phyloP scores from a whole-genome alignment of 2,888 invertebrate genomes.

The Eupithecia abbreviata region DNA sequence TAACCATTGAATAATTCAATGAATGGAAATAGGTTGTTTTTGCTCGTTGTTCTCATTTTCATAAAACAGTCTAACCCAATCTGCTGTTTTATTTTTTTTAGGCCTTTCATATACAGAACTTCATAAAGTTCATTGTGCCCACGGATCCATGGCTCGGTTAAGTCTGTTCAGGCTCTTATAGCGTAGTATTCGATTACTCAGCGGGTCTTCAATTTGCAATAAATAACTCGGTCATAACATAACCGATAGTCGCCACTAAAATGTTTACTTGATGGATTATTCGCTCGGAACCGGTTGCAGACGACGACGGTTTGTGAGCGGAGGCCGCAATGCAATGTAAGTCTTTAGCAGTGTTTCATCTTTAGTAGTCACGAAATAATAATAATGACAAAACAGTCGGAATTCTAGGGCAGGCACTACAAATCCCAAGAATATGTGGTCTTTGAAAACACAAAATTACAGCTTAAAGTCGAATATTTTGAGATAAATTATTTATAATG shows the following conservation, averaged over 20 bases:
- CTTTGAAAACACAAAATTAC: neutral
- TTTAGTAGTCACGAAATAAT: neutral
- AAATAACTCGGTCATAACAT: conserved; percentile 40
- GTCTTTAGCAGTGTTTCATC: conserved; percentile 31
- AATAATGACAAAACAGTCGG: neutral
- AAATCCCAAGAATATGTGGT: neutral
- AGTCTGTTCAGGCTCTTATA: conserved; percentile 15
- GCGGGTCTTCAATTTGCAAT: conserved; percentile 34
- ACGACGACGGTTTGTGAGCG: conserved; percentile 38
- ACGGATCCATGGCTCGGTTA: conserved; percentile 24
- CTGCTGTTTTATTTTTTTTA: conserved; percentile 22
- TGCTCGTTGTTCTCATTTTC: conserved; percentile 28
- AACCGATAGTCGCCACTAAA: conserved; percentile 42
- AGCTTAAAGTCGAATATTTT: neutral
- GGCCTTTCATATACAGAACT: conserved; percentile 29
- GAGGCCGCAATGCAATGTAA: conserved; percentile 31
- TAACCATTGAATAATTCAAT: conserved; percentile 32
- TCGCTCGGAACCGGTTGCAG: conserved; percentile 43
- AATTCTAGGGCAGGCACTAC: neutral
- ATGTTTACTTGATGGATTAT: conserved; percentile 45
- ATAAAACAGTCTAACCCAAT: conserved; percentile 33
- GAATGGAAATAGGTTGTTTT: conserved; percentile 30
- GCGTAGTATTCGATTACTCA: conserved; percentile 28
- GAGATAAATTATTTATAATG: neutral
- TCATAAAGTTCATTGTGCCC: conserved; percentile 14